Conservation (phyloP, 2,888 invertebrate species). For the Elmis aenea region DNA sequence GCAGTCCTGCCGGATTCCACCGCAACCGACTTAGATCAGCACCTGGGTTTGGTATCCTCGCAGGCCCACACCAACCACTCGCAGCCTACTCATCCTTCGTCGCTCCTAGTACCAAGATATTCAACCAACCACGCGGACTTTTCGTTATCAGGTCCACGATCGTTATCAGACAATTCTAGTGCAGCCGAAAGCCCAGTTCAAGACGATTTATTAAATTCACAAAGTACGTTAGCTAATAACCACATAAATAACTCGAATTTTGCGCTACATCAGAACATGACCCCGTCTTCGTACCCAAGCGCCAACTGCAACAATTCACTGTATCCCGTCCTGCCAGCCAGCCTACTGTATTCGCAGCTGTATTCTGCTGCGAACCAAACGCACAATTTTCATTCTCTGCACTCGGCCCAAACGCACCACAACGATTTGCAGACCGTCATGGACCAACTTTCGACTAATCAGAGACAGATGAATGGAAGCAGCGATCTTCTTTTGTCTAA, state of each 20-base stretch:
- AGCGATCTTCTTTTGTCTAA: slow-evolving; percentile 52
- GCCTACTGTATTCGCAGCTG: slow-evolving; percentile 76
- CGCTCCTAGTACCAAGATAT: slow-evolving; percentile 64
- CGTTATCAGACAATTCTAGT: slow-evolving; percentile 76
- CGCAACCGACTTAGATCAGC: slow-evolving; percentile 68
- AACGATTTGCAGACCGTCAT: slow-evolving; percentile 70
- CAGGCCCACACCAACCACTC: slow-evolving; percentile 53
- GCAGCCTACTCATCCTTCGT: slow-evolving; percentile 45
- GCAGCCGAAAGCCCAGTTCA: slow-evolving; percentile 80
- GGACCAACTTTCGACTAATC: slow-evolving; percentile 66
- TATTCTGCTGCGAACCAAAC: slow-evolving; percentile 75
- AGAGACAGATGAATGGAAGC: slow-evolving; percentile 49
- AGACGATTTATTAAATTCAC: slow-evolving; percentile 66
- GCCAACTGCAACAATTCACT: slow-evolving; percentile 67
- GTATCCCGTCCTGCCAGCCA: slow-evolving; percentile 75
- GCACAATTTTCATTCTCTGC: slow-evolving; percentile 65
- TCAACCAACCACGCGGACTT: slow-evolving; percentile 59
- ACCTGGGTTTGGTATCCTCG: slow-evolving; percentile 59
- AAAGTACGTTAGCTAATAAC: slow-evolving; percentile 57
- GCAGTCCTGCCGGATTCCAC: slow-evolving; percentile 77
- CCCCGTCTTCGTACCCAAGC: slow-evolving; percentile 47
- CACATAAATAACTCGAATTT: slow-evolving; percentile 57
- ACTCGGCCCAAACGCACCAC: slow-evolving; percentile 52
- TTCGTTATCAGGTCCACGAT: slow-evolving; percentile 65
- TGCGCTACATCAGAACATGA: slow-evolving; percentile 51